Evolutionary conservation across 2,888 invertebrate species (phyloP), one percentile per base, ranked within the genome.

Genomic region (Agrotis ipsilon): DNA sequence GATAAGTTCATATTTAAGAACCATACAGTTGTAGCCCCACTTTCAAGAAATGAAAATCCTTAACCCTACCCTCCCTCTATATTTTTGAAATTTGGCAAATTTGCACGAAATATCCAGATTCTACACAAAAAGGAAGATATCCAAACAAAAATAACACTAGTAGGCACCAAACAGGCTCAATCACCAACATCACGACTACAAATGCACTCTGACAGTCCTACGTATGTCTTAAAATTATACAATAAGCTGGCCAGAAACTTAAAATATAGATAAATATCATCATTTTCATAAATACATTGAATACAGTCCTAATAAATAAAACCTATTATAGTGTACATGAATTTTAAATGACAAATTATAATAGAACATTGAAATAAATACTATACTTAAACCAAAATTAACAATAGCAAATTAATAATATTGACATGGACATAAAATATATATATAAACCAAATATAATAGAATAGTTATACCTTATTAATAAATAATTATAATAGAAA

Each of bases 121-220:
- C 21, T 58, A n/a, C 16, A 58, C 58, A 18, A 60, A 60, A 48
- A 48, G 48, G 27, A 48, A 13, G 27, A 60, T 6, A 27, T 60
- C 0, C 48, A 60, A 48, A 48, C 46, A 4, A 60, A 48, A 46
- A 48, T 48, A 27, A n/a, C 13, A 13, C 3, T 27, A n/a, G n/a
- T 13, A 46, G 48, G 18, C 27, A 48, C n/a, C 48, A 60, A 48
- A 59, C n/a, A 60, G 27, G 18, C n/a, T 48, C 6, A 60, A 60
- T 14, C 14, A 60, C 60, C 43, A 14, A 21, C 9, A 5, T 58
- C 58, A 11, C 58, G 58, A 45, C 9, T 21, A 16, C 45, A 45
- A 58, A 58, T 45, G 21, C 43, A 58, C 21, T 21, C 21, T 5
- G 3, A 19, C 9, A 54, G 54, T 54, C 54, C 9, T 54, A 14